These are phyloP conservation scores for Microctonus aethiopoides DNA, from an alignment of 2,888 invertebrate genomes.

Conservation along the genomic window DNA sequence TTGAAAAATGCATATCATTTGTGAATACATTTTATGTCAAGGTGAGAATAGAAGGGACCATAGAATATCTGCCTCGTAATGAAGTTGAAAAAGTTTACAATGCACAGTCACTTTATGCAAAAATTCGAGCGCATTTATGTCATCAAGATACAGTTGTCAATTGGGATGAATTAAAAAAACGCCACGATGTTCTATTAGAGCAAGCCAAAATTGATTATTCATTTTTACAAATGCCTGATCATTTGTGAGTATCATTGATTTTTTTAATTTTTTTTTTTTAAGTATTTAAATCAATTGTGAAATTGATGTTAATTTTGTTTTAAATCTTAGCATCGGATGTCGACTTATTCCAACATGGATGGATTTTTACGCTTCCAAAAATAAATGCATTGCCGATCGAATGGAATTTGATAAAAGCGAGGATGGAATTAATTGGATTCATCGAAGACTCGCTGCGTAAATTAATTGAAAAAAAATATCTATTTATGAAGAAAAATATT, in stretches of 20 bases:
- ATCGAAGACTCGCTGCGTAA: conserved; percentile 62
- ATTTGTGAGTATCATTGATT: conserved; percentile 65
- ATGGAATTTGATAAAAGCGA: conserved; percentile 60
- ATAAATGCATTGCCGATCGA: conserved; percentile 67
- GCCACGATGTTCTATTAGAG: conserved; percentile 65
- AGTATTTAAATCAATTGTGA: not conserved
- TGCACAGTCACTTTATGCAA: conserved; percentile 66
- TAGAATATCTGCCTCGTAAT: conserved; percentile 57
- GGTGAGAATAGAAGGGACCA: conserved; percentile 68
- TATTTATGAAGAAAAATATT: not conserved
- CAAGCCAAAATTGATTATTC: conserved; percentile 56
- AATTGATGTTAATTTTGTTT: conserved; percentile 24
- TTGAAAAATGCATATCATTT: not conserved
- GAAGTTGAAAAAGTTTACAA: conserved; percentile 64
- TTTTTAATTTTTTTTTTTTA: not conserved
- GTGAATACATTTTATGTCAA: conserved; percentile 43
- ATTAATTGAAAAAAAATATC: not conserved
- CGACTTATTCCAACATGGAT: conserved; percentile 66
- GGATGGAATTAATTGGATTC: conserved; percentile 56
- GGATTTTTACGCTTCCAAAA: conserved; percentile 68
- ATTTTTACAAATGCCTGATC: conserved; percentile 66
- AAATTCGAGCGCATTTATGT: conserved; percentile 68
- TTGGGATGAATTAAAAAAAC: conserved; percentile 67
- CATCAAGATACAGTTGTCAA: conserved; percentile 65
- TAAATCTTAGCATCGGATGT: conserved; percentile 67